Percentiles rank a stretch among this genome's conserved stretches.
Evolutionary conservation across 2,888 invertebrate genomes (phyloP).

Genomic region (Leptopterna dolabrata): DNA sequence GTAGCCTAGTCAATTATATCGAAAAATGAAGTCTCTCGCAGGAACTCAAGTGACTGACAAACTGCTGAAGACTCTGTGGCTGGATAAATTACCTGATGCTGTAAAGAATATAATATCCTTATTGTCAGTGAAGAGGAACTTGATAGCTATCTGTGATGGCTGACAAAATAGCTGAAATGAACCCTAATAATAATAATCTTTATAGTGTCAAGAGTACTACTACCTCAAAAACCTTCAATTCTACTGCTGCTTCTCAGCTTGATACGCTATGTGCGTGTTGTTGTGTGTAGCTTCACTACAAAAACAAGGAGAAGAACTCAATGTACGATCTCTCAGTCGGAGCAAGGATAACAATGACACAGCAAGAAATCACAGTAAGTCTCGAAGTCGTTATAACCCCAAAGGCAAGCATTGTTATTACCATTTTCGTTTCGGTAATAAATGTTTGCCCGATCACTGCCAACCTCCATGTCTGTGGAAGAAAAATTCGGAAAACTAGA

Average conservation of each 20-base stretch:
- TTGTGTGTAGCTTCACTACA: too few species aligned
- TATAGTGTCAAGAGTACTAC: too few species aligned
- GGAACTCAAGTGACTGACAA: background rate
- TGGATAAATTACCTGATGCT: slow-evolving; percentile 9
- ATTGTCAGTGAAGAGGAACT: background rate
- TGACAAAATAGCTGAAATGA: background rate
- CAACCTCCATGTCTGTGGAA: background rate
- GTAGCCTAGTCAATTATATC: slow-evolving; percentile 19
- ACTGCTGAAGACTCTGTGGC: background rate
- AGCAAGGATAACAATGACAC: too few species aligned
- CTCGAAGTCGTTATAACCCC: background rate
- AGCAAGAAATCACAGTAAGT: background rate
- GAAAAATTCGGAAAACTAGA: background rate
- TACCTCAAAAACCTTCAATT: too few species aligned
- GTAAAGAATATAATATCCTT: background rate
- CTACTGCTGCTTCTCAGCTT: too few species aligned
- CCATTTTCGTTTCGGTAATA: slow-evolving; percentile 9
- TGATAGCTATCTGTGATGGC: background rate
- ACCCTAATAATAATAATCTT: background rate
- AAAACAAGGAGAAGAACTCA: too few species aligned
- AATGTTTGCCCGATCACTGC: background rate
- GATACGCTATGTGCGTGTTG: too few species aligned
- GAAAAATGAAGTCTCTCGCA: slow-evolving; percentile 1
- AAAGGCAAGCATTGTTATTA: background rate
- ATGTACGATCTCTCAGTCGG: too few species aligned